These are phyloP conservation scores for Ophion costatus DNA, from an alignment of 2,888 invertebrate species.

Conservation along the genomic window DNA sequence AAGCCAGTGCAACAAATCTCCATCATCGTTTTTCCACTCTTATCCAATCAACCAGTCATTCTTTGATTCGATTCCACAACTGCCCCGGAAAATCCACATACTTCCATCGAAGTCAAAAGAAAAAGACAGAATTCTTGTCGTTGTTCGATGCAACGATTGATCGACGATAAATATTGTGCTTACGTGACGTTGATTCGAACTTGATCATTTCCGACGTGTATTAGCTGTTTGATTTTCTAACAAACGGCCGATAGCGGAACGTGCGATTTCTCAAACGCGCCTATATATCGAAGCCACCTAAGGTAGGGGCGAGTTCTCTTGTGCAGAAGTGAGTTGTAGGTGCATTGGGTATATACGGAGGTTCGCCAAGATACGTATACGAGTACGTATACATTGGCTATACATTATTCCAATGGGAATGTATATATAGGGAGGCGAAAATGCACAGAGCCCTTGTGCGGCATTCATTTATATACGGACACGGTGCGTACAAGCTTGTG, in stretches of 20 bases:
- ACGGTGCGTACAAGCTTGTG: slow-evolving; percentile 60
- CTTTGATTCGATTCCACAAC: neutral
- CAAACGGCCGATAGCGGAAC: neutral
- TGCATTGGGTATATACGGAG: neutral
- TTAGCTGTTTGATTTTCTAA: neutral
- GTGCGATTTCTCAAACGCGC: neutral
- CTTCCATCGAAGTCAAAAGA: neutral
- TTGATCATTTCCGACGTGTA: neutral
- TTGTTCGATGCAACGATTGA: neutral
- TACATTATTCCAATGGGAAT: slow-evolving; percentile 49
- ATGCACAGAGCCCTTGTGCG: slow-evolving; percentile 33
- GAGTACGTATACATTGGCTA: neutral
- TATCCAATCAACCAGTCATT: neutral
- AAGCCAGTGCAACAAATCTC: neutral
- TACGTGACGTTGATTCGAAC: neutral
- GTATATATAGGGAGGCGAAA: slow-evolving; percentile 61
- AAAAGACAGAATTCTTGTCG: neutral
- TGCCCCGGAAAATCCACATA: no score
- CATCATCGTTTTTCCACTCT: neutral
- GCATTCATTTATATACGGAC: slow-evolving; percentile 44
- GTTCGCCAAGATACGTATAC: slow-evolving; percentile 3
- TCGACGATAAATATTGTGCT: neutral
- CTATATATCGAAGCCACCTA: neutral
- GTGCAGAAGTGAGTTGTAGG: slow-evolving; percentile 6
- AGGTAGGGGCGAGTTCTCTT: neutral